A percentile compares a stretch with the other conserved stretches of the same genome.
Conservation (phyloP, 2,888 invertebrate genomes). For the Parascotia fuliginaria region DNA sequence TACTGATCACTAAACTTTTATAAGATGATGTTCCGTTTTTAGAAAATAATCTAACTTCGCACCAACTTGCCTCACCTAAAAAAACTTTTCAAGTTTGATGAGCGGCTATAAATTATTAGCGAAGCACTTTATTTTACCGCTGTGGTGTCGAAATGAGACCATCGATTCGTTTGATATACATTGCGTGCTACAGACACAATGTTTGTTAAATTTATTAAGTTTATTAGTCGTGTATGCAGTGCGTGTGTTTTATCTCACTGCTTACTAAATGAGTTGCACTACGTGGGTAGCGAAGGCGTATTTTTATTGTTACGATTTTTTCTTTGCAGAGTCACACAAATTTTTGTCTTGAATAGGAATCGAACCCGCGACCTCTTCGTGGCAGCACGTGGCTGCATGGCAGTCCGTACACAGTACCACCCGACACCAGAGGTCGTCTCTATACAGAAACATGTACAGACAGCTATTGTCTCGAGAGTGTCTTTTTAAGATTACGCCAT, state of each 20-base stretch:
- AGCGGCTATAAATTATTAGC: slow-evolving; percentile 35
- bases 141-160: slow-evolving; percentile 18
- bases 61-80: slow-evolving; percentile 22
- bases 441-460: too few species aligned
- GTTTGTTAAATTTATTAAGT: slow-evolving; percentile 20
- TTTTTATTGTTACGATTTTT: too few species aligned
- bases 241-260: neutral
- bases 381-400: too few species aligned
- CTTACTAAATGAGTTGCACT: neutral
- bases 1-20: slow-evolving; percentile 34
- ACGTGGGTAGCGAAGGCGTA: too few species aligned
- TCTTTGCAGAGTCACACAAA: too few species aligned
- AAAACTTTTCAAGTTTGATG: slow-evolving; percentile 44
- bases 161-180: slow-evolving; percentile 22
- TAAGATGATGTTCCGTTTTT: slow-evolving; percentile 31
- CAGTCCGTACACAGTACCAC: too few species aligned
- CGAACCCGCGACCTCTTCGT: too few species aligned
- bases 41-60: slow-evolving; percentile 44
- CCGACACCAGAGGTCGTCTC: too few species aligned
- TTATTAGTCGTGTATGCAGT: slow-evolving; percentile 10
- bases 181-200: slow-evolving; percentile 1
- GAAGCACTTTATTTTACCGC: slow-evolving; percentile 12
- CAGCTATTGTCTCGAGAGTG: too few species aligned
- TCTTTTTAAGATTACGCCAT: too few species aligned
- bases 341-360: too few species aligned